Conservation (phyloP, 1,140 invertebrate genomes). For the Sitobion miscanthi region DNA sequence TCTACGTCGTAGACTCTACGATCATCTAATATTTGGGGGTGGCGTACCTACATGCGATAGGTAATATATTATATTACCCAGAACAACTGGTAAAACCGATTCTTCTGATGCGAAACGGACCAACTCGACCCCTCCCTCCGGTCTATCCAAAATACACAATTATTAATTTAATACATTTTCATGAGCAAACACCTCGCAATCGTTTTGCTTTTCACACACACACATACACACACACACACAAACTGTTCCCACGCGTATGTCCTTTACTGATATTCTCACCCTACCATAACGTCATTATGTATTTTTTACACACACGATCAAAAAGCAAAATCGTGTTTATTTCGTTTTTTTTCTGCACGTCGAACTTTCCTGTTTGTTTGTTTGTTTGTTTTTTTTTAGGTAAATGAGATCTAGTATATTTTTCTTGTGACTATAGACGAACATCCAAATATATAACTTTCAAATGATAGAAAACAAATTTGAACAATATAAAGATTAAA, state of each 20-base stretch:
- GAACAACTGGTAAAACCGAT: background rate
- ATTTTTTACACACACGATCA: background rate
- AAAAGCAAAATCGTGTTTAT: slow-evolving; percentile 51
- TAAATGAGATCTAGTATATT: background rate
- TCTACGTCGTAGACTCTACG: background rate
- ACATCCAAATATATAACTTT: background rate
- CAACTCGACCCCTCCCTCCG: background rate
- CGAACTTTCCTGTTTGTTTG: background rate
- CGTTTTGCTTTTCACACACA: background rate
- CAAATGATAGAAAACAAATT: background rate
- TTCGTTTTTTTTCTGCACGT: background rate
- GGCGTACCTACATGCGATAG: background rate
- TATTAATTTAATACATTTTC: slow-evolving; percentile 3
- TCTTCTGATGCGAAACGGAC: background rate
- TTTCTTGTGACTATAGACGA: background rate
- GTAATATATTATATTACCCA: background rate
- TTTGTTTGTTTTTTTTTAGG: background rate
- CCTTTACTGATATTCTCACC: background rate
- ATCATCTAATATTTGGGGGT: background rate
- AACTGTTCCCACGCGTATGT: background rate
- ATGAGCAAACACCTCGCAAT: background rate
- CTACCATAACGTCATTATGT: background rate
- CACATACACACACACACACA: no score
- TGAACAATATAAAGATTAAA: no score
- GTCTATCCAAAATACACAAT: no score